phyloP scores from a whole-genome alignment of 2,888 invertebrate genomes.

The Apodemia mormo region DNA sequence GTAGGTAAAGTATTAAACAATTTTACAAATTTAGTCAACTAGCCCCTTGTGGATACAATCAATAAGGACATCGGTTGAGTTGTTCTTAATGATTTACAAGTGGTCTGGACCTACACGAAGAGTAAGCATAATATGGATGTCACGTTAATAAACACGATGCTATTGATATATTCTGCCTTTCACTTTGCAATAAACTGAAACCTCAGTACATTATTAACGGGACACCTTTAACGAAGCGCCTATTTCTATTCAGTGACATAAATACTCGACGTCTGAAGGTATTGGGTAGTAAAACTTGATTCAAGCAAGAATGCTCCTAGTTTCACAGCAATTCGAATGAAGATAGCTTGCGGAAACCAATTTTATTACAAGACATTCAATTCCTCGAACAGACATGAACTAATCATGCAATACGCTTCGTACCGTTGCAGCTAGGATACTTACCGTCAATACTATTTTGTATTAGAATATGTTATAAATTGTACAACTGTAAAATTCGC shows the following conservation, averaged over 20 bases:
- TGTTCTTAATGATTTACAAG: slow-evolving; percentile 8
- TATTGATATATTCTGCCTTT: slow-evolving; percentile 6
- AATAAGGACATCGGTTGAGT: not conserved
- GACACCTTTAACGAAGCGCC: slow-evolving; percentile 43
- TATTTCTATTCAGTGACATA: slow-evolving; percentile 44
- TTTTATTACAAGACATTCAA: slow-evolving; percentile 35
- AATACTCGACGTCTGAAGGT: slow-evolving; percentile 43
- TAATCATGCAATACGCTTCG: slow-evolving; percentile 45
- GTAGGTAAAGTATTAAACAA: no score
- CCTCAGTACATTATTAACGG: slow-evolving; percentile 20
- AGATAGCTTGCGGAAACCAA: slow-evolving; percentile 24
- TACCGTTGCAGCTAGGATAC: slow-evolving; percentile 8
- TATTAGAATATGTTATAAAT: slow-evolving; percentile 14
- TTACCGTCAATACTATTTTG: slow-evolving; percentile 14
- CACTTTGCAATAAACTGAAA: slow-evolving; percentile 12
- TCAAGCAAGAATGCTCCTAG: slow-evolving; percentile 28
- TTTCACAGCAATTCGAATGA: slow-evolving; percentile 20
- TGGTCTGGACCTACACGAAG: not conserved
- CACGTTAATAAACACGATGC: not conserved
- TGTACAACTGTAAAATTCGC: not conserved
- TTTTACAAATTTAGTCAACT: no score
- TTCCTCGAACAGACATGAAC: slow-evolving; percentile 49
- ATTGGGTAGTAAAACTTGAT: slow-evolving; percentile 35
- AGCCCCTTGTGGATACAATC: not conserved
- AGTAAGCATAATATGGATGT: not conserved